Evolutionary conservation across 2,113 vertebrate genomes (phyloP), one percentile per base, ranked within the genome.

Genomic region (Butorides virescens): DNA sequence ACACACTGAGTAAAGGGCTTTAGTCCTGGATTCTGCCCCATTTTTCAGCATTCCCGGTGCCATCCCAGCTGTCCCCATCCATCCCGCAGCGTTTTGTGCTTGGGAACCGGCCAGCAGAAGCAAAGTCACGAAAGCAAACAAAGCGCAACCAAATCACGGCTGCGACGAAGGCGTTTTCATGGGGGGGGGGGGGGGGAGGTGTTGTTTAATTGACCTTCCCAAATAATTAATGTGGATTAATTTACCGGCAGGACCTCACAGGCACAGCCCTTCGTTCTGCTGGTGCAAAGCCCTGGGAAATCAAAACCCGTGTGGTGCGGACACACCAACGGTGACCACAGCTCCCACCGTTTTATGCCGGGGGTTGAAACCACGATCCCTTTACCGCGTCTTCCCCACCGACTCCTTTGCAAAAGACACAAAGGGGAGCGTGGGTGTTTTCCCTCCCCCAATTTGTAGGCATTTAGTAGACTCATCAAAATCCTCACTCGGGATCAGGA

Each of bases 81-180:
- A 32, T 17, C 78, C 27, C 1, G 0, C 0, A 0, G 3, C 5
- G 53, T 26, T 76, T n/a, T 1, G 1, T 6, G 12, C 55, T 36
- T 3, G 3, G 39, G 58, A 77, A 32, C 25, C 55, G 27, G 27
- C 42, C 53, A 75, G 88, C 53, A 89, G 84, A 76, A 86, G n/a
- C 11, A 39, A 73, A 87, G 52, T 13, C 70, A 27, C 5, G 1
- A 8, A 50, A 78, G 32, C 36, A 42, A 79, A 14, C 58, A 27
- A 46, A 80, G 25, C 1, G 0, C 55, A 20, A 67, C 37, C 37
- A 26, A 91, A 66, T 4, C 21, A 25, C 0, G 0, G 29, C 73
- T 14, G 44, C 0, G 0, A 85, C 19, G 25, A 30, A 37, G 0
- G 11, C 0, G 0, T 78, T 92, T 66, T 8, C 86, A 49, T 0